Evolutionary conservation across 2,797 vertebrate species (phyloP).

Genomic region (Tragopan temminckii): DNA sequence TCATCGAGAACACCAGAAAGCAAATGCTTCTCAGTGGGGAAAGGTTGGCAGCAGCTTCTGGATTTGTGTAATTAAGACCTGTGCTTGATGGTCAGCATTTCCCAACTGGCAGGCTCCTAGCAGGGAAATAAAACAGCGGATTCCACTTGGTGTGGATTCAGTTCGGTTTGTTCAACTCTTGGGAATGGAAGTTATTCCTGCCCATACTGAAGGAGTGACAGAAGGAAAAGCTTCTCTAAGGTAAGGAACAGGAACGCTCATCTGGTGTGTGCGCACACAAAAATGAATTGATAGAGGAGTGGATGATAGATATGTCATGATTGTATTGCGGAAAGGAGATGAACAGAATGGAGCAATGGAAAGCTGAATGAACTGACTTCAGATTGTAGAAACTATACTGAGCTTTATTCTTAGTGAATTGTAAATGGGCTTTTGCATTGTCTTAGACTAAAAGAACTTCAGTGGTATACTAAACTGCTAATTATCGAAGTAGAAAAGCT

Average conservation of each 20-base stretch:
- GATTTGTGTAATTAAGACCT: slow-evolving; percentile 70
- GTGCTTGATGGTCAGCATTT: slow-evolving; percentile 65
- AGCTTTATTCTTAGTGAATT: not conserved
- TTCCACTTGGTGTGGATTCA: slow-evolving; percentile 69
- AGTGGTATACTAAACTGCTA: not conserved
- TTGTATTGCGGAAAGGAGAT: not conserved
- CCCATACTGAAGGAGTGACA: not conserved
- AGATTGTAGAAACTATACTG: not conserved
- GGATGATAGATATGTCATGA: not conserved
- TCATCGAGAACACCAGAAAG: slow-evolving; percentile 72
- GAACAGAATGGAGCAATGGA: not conserved
- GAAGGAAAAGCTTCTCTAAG: not conserved
- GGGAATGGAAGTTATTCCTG: slow-evolving; percentile 56
- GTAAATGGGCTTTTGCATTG: not conserved
- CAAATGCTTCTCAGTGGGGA: slow-evolving; percentile 75
- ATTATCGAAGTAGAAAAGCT: not conserved
- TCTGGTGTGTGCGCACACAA: not conserved
- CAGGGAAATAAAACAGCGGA: slow-evolving; percentile 70
- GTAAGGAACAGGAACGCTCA: not conserved
- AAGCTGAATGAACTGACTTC: not conserved
- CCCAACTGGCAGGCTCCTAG: slow-evolving; percentile 68
- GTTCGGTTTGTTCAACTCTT: slow-evolving; percentile 51
- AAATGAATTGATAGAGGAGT: not conserved
- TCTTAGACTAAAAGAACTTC: not conserved
- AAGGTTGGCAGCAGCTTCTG: slow-evolving; percentile 69